Evolutionary conservation across 2,888 invertebrate genomes (phyloP).

Genomic region (Harpalus rufipes): DNA sequence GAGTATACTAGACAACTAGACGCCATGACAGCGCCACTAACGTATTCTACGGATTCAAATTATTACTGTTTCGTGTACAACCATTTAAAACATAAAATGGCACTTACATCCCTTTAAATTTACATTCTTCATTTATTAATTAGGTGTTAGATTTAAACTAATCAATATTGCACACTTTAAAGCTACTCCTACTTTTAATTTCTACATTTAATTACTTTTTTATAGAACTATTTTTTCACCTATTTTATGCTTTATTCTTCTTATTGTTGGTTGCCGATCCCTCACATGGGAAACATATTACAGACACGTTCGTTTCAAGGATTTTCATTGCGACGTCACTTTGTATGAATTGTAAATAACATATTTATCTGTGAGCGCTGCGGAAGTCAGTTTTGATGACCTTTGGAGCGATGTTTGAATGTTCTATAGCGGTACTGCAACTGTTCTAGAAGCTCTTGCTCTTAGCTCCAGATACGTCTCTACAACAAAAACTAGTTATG

Average conservation of each 20-base stretch:
- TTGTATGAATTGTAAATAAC: constrained; percentile 64
- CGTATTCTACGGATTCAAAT: no score
- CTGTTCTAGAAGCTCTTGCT: constrained; percentile 7
- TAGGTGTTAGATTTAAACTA: no score
- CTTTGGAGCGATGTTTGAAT: constrained; percentile 28
- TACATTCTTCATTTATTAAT: no score
- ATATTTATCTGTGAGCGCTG: constrained; percentile 59
- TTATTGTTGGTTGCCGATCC: background rate
- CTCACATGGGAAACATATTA: constrained; percentile 59
- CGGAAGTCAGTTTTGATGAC: constrained; percentile 56
- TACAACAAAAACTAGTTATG: constrained; percentile 13
- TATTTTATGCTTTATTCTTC: background rate
- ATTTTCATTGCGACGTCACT: constrained; percentile 62
- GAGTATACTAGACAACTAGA: no score
- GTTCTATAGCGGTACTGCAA: constrained; percentile 11
- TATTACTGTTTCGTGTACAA: no score
- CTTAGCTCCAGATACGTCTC: background rate
- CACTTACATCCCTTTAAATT: no score
- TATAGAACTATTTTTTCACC: background rate
- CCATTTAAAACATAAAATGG: no score
- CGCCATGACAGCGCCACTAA: no score
- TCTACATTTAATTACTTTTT: no score
- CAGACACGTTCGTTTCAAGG: constrained; percentile 60
- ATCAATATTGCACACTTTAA: no score
- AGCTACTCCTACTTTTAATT: no score